phyloP scores from a whole-genome alignment of 2,888 invertebrate species.

The Eupithecia abbreviata region DNA sequence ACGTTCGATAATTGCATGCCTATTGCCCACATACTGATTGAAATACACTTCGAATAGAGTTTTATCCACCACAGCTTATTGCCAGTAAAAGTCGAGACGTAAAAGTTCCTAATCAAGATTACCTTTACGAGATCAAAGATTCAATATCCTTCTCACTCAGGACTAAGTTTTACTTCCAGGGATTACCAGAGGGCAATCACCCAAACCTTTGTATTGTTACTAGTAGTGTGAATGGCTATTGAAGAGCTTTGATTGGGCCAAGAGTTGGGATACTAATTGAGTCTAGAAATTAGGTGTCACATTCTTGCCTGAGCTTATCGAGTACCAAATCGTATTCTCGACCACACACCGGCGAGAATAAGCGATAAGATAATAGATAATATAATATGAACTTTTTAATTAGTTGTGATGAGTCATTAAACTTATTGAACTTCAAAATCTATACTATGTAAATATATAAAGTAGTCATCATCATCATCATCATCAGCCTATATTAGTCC shows the following conservation, averaged over 20 bases:
- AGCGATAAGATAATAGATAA: not conserved
- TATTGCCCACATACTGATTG: not conserved
- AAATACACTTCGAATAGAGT: not conserved
- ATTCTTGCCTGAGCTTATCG: not conserved
- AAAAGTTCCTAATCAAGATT: slow-evolving; percentile 5
- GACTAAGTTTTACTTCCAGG: slow-evolving; percentile 6
- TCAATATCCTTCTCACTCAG: not conserved
- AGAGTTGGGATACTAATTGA: not conserved
- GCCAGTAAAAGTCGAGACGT: not conserved
- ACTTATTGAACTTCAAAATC: not conserved
- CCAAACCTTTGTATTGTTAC: slow-evolving; percentile 1
- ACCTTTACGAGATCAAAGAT: slow-evolving; percentile 2
- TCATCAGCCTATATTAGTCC: too few species aligned
- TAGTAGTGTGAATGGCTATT: not conserved
- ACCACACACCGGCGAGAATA: not conserved
- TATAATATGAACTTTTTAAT: too few species aligned
- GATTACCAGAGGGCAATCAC: slow-evolving; percentile 10
- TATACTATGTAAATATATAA: not conserved
- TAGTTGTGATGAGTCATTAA: not conserved
- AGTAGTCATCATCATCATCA: too few species aligned
- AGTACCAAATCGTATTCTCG: not conserved
- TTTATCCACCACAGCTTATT: not conserved
- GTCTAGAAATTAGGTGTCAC: not conserved
- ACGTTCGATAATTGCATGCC: not conserved
- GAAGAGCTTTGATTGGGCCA: not conserved